phyloP scores from a whole-genome alignment of 2,797 vertebrate species.

The Cuculus canorus region DNA sequence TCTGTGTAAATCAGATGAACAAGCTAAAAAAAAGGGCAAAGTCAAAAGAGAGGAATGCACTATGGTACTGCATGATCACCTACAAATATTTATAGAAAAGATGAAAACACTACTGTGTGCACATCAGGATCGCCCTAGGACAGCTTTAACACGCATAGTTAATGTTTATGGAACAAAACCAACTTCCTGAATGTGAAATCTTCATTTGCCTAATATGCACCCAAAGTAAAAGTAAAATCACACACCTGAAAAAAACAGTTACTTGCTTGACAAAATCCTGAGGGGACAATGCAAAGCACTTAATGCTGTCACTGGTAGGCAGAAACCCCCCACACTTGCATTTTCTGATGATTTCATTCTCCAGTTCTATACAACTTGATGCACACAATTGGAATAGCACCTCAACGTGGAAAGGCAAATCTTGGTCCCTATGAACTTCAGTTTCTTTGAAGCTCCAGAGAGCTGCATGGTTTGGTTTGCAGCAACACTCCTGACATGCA shows the following conservation, averaged over 20 bases:
- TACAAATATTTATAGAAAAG: slow-evolving; percentile 59
- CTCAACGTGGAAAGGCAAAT: not conserved
- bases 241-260: too few species aligned
- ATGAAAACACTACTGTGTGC: slow-evolving; percentile 10
- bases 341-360: not conserved
- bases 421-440: rapidly evolving
- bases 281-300: not conserved
- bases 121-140: not conserved
- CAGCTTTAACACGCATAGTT: not conserved
- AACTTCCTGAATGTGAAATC: not conserved
- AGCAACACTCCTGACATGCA: not conserved
- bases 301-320: not conserved
- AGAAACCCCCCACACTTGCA: not conserved
- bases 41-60: slow-evolving; percentile 47
- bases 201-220: not conserved
- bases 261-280: not conserved
- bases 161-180: slow-evolving; percentile 32
- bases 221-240: not conserved
- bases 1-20: slow-evolving; percentile 33
- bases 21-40: slow-evolving; percentile 29
- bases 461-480: not conserved
- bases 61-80: slow-evolving; percentile 49
- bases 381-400: not conserved
- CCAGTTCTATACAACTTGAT: not conserved
- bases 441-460: not conserved